Base-by-base conservation (phyloP, 1,140 invertebrate genomes). In the Samia ricini region DNA sequence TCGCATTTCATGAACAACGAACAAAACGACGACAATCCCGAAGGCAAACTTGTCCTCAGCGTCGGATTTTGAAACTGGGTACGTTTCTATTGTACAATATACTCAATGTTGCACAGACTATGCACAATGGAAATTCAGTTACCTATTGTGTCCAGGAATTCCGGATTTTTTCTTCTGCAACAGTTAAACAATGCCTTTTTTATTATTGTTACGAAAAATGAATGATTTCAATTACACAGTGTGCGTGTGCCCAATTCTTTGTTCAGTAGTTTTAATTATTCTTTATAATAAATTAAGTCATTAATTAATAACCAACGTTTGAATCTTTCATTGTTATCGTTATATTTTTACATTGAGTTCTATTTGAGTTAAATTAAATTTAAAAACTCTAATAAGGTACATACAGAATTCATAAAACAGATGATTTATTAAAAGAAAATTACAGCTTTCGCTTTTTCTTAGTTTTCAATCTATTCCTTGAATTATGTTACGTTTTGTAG, bases 71-170 rank as follows among this genome's bases (percentile, higher is more conserved):
- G 12, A 42, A 42, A 12, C 1, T 15, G 1, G 12, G 33, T 42
- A 7, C 33, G 33, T 42, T 42, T 15, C 0, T 12, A 15, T 42
- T 42, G 33, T 42, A 42, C 33, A 42, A 42, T 42, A n/a, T n/a
- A 42, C 12, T 42, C 33, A 42, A 42, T 42, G 33, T 42, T 42
- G 33, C 33, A 42, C 33, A 42, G 12, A 42, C 33, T 10, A 42
- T 20, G 19, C 19, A 51, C 50, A 51, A 51, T 51, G 50, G 21
- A 51, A 21, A 21, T 21, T 51, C 50, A 51, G 50, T 20, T 51
- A 51, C 8, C 21, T 22, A 51, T 51, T 51, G 50, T 51, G 12
- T 18, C 20, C 19, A 19, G 4, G 50, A 51, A 51, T 51, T 51
- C 50, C 50, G 50, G 5, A 20, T 51, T 51, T 19, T 51, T 51